These are phyloP conservation scores for Apis mellifera DNA, from an alignment of 1,140 invertebrate genomes.

Conservation along the genomic window DNA sequence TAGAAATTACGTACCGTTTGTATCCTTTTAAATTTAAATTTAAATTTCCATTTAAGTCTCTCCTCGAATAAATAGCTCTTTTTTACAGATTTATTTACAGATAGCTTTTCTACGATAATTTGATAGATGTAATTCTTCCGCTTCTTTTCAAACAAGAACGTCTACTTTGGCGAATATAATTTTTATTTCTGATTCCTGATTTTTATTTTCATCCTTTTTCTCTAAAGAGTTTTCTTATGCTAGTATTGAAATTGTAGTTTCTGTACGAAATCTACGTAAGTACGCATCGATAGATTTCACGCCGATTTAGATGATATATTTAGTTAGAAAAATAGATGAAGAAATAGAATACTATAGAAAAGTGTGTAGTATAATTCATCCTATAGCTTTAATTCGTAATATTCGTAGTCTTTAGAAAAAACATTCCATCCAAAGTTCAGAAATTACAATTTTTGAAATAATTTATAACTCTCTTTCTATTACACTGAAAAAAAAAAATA, in stretches of 20 bases:
- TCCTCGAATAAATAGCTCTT: too few relatives aligned
- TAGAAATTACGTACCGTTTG: too few relatives aligned
- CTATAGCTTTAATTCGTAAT: neutral
- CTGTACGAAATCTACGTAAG: neutral
- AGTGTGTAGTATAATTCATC: neutral
- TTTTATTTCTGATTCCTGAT: too few relatives aligned
- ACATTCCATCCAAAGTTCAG: neutral
- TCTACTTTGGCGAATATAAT: constrained; percentile 6
- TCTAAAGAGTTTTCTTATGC: neutral
- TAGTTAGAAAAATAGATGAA: neutral
- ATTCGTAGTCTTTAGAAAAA: neutral
- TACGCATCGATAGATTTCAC: neutral
- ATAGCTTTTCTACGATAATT: neutral
- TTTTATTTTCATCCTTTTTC: neutral
- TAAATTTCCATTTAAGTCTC: too few relatives aligned
- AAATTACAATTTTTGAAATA: neutral
- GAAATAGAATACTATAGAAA: neutral
- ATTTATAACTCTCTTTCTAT: neutral
- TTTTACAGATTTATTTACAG: neutral
- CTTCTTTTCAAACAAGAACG: neutral
- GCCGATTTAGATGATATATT: neutral
- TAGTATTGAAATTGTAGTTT: neutral
- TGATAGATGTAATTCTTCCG: neutral
- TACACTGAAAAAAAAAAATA: neutral
- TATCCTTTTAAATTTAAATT: too few relatives aligned